Conservation (phyloP, 1,140 invertebrate genomes). For the Schlechtendalia chinensis region DNA sequence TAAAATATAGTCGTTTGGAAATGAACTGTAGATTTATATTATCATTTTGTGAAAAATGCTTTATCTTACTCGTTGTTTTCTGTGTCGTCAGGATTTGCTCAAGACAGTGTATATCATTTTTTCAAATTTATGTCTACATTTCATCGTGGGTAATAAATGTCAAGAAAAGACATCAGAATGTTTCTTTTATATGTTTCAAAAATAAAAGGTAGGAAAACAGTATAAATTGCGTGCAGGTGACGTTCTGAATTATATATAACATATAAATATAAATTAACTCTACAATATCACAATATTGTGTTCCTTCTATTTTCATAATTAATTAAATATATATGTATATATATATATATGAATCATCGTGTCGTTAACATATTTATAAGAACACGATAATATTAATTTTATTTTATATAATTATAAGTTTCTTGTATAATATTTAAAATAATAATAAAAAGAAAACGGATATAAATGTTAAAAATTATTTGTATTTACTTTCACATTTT, state of each 20-base stretch:
- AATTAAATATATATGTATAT: too few relatives aligned
- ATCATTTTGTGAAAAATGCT: neutral
- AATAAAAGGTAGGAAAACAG: neutral
- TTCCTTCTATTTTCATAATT: too few relatives aligned
- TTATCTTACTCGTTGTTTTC: neutral
- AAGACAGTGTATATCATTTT: constrained; percentile 1
- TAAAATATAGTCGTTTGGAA: neutral
- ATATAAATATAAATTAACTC: too few relatives aligned
- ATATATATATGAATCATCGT: too few relatives aligned
- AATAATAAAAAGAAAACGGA: too few relatives aligned
- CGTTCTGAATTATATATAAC: neutral
- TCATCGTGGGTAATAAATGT: constrained; percentile 38
- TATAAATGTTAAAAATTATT: too few relatives aligned
- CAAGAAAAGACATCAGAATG: constrained; percentile 22
- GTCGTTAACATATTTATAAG: too few relatives aligned
- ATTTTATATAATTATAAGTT: too few relatives aligned
- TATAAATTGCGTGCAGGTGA: neutral
- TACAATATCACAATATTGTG: too few relatives aligned
- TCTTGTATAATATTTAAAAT: too few relatives aligned
- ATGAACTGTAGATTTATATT: neutral
- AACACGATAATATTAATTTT: too few relatives aligned
- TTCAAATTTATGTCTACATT: constrained; percentile 29
- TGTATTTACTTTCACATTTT: too few relatives aligned
- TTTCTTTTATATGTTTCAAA: constrained; percentile 20
- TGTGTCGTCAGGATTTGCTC: neutral